Evolutionary conservation across 2,888 invertebrate genomes (phyloP), one percentile per base, ranked within the genome.

Genomic region (Caenorhabditis virilis): DNA sequence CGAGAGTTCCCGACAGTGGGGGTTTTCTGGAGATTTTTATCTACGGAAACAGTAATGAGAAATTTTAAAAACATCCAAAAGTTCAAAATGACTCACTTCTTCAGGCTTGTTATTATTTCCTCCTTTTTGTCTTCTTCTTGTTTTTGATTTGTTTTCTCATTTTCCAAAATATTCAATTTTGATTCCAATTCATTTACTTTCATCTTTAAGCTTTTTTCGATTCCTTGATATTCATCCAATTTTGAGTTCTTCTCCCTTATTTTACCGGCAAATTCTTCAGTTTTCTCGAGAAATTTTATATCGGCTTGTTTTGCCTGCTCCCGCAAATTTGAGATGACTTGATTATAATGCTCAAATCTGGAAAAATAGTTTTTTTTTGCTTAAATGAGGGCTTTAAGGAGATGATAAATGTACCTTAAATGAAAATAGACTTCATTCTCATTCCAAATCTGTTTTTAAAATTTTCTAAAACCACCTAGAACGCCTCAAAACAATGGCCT

Each of bases 291-390:
- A 39, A 45, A 49, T 15, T 11, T 4, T 16, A 47, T 43, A 25
- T 63, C 63, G 26, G 50, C 49, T 25, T 18, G 27, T n/a, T 54
- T 49, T 46, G 58, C 41, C 26, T 63, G 41, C 13, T 26, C 35
- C 4, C 39, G 53, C 2, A 63, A 22, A 20, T 18, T n/a, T 16
- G 48, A 52, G 9, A 63, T 57, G 13, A 48, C 26, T 11, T 46
- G 23, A 18, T 63, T 48, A 36, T 49, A 57, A 23, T 63, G 42
- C 11, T 49, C 53, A 15, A 63, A 33, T 53, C 62, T 62, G 38
- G 36, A 54, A 56, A 41, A 3, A 25, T 7, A 18, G 18, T 45
- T 45, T 23, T 16, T 36, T 26, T 46, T 22, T n/a, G 30, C 26
- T 35, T 22, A n/a, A 30, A 35, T 20, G 13, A 15, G 22, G 33